Evolutionary conservation across 2,888 invertebrate genomes (phyloP).

Genomic region (Drosophila phalerata): DNA sequence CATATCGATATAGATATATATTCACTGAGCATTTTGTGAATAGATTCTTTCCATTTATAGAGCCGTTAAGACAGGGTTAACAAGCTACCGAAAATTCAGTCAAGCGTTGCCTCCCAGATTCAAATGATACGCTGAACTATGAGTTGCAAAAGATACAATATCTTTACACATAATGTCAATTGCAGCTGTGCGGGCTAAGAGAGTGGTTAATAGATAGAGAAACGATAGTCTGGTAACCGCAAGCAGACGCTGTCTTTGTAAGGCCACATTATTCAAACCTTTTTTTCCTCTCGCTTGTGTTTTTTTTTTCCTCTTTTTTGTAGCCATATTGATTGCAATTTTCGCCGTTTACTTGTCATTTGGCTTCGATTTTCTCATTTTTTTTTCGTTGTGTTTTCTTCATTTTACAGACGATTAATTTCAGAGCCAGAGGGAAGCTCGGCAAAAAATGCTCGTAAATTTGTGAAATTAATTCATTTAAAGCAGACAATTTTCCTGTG

Average conservation of each 20-base stretch:
- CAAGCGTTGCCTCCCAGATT: constrained; percentile 55
- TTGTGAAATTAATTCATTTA: constrained; percentile 72
- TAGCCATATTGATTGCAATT: constrained; percentile 70
- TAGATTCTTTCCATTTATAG: constrained; percentile 36
- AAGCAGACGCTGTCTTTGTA: constrained; percentile 54
- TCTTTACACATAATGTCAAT: constrained; percentile 52
- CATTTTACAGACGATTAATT: constrained; percentile 58
- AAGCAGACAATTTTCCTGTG: constrained; percentile 51
- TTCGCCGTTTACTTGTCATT: constrained; percentile 54
- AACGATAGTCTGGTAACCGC: constrained; percentile 41
- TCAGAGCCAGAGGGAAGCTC: constrained; percentile 33
- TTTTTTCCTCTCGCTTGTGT: constrained; percentile 19
- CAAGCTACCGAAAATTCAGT: constrained; percentile 53
- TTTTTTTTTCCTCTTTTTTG: constrained; percentile 9
- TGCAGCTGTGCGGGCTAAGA: constrained; percentile 29
- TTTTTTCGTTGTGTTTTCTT: constrained; percentile 25
- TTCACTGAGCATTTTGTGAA: not conserved
- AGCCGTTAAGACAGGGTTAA: constrained; percentile 47
- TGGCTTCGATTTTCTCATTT: constrained; percentile 33
- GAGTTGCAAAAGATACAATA: constrained; percentile 57
- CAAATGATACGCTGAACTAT: constrained; percentile 23
- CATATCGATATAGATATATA: not conserved
- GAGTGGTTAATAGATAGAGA: not conserved
- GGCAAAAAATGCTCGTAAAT: constrained; percentile 38
- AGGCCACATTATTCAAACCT: constrained; percentile 44